Evolutionary conservation across 2,888 invertebrate species (phyloP), one percentile per base, ranked within the genome.

Genomic region (Hermodice carunculata): DNA sequence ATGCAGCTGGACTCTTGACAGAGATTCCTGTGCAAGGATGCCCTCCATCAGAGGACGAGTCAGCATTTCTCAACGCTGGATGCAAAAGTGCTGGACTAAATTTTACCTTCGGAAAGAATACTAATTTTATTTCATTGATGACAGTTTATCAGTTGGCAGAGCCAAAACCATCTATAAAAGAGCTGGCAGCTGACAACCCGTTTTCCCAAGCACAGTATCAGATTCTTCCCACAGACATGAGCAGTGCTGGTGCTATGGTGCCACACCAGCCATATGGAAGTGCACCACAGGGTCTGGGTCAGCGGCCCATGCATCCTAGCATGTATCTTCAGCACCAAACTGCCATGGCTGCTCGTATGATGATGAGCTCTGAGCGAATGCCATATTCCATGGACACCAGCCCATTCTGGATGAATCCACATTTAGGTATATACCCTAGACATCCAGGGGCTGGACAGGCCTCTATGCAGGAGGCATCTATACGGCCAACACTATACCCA

Each of bases 171-270:
- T 70, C 75, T 53, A 71, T 81, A 17, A 72, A 76, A 49, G 78
- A 81, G 56, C 71, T 83, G 54, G 82, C 83, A 5, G 67, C 76
- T 44, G 75, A 78, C 37, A 77, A 82, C 53, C 83, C 83, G 17
- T 72, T 83, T 46, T 75, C 76, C 52, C 78, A 81, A 74, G 83
- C 83, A 14, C 75, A 77, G 28, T 82, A 81, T 62, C n/a, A n/a
- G n/a, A n/a, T n/a, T n/a, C n/a, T n/a, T n/a, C n/a, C n/a, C n/a
- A n/a, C n/a, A n/a, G n/a, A n/a, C n/a, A n/a, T n/a, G n/a, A n/a
- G n/a, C n/a, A n/a, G n/a, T n/a, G n/a, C n/a, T n/a, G n/a, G n/a
- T n/a, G n/a, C n/a, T n/a, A n/a, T n/a, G n/a, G n/a, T n/a, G n/a
- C n/a, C n/a, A n/a, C n/a, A n/a, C n/a, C n/a, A n/a, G n/a, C n/a